Base-by-base conservation (phyloP, 2,113 vertebrate species). In the Mormyrus iriodes region DNA sequence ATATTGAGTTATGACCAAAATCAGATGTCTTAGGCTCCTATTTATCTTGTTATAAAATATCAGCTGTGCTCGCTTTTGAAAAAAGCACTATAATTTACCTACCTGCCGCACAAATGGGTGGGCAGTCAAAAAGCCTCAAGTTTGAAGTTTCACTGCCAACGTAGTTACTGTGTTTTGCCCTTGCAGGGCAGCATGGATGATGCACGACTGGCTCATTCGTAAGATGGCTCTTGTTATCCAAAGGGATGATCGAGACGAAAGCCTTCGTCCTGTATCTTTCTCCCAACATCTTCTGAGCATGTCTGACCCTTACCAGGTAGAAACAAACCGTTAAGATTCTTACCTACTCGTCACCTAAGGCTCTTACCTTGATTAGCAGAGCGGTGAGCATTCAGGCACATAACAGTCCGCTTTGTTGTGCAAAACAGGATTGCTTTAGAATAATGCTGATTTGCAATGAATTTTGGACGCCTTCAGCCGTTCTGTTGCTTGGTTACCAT, bases 401-500 rank as follows among this genome's bases (percentile, higher is more conserved):
- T 42, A 44, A 65, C 21, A 17, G 86, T 27, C 55, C 5, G 31
- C 55, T 87, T 87, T 87, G 86, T 65, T 27, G 55, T 87, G 86
- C 52, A 31, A 87, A 87, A 6, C 31, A 24, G 86, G 49, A 5
- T 13, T n/a, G 55, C 42, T 87, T 61, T 87, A 61, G 31, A 58
- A 87, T 87, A 87, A 87, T 87, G 31, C 21, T 17, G 42, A 87
- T 87, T 46, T 61, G 35, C 17, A 39, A 6, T 87, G 86, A 87
- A 46, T 55, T 89, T 89, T 89, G 39, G 88, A 89, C 76, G 21
- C 73, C 21, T 79, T 44, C 48, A 3, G 73, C 51, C 35, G 35
- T 55, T 79, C 21, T 8, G 88, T 83, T 89, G 73, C 88, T 83
- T 89, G 76, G 88, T 89, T 89, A 89, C 88, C 1, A 5, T 35